Base-by-base conservation (phyloP, 2,797 vertebrate genomes). In the Thripadectes ignobilis region DNA sequence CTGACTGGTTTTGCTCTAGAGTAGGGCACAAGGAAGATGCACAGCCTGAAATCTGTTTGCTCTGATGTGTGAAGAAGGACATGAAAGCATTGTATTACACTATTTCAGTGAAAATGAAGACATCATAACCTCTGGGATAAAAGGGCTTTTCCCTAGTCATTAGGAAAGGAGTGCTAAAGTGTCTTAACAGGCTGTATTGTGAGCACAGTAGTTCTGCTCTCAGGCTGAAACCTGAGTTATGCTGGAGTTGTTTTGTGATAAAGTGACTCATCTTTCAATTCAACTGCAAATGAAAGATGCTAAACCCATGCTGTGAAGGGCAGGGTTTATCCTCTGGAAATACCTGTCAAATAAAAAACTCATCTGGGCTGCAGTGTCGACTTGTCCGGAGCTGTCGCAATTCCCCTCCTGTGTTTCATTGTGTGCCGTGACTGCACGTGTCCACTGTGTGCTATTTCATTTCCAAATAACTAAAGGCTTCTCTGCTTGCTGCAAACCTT, bases 181-280 rank as follows among this genome's bases (percentile, higher is more conserved):
- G 43, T 89, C n/a, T 71, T 83, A 48, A 22, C 30, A 58, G 36
- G 68, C 52, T 26, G 32, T 34, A 10, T 38, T 80, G 34, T 85
- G 14, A 57, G 38, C 68, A 38, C 16, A 49, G 30, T 30, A 51
- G 41, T 68, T 87, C 59, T 91, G 39, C 59, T 92, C 12, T 7
- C 48, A 58, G 46, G 32, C 43, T 88, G 76, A 83, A 95, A 65
- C 39, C 24, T 68, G 58, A 87, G 34, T 62, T 88, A 3, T 16
- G 16, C 45, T 74, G 34, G n/a, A 77, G 59, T 16, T 71, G 21
- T 51, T 85, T 59, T 74, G 66, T 85, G 54, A 59, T 55, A 34
- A 88, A 77, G n/a, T 78, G 79, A 84, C 34, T 94, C 61, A 80
- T 38, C 49, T 83, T 94, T 88, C 76, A 58, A 17, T 85, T 89